Base-by-base conservation (phyloP, 1,140 invertebrate species). In the Orchesella cincta region DNA sequence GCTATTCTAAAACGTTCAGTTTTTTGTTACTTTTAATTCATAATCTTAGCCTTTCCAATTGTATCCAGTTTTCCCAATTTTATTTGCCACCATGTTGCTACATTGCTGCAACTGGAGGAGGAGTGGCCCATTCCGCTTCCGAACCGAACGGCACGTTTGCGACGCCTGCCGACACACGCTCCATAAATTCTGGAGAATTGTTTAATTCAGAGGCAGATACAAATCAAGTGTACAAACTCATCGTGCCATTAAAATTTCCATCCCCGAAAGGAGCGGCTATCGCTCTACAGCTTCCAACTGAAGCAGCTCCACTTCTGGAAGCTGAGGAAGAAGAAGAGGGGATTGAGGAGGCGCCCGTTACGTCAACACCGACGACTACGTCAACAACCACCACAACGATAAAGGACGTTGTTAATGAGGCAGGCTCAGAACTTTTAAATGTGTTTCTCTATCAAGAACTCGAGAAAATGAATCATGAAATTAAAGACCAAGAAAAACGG, bases 71-170 rank as follows among this genome's bases (percentile, higher is more conserved):
- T 31, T 74, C 74, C 18, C 74, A 78, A 62, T 80, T 80, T 74
- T 62, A 80, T 62, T 33, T 80, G 16, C 79, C 77, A 8, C 76
- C 77, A 74, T 80, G 79, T 54, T 80, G 79, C 54, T 77, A 74
- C 57, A 76, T 78, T 64, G 51, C 74, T 28, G 46, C 1, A 77
- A 1, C 26, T 20, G 39, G 46, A 67, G 62, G 26, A 67, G 28
- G 8, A 12, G 31, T 67, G 1, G 31, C 1, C 33, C 33, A 26
- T 14, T 3, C 62, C 14, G 26, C 62, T 1, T 67, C 62, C 26
- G 62, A 67, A 23, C 62, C 29, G n/a, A 67, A 67, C n/a, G 62
- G 62, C 12, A 67, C 62, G n/a, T 57, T n/a, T 26, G 62, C 12
- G 26, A 29, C 33, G 8, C 23, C 71, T 26, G 71, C 71, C 1